Base-by-base conservation (phyloP, 2,888 invertebrate species). In the Drosophila borborema region DNA sequence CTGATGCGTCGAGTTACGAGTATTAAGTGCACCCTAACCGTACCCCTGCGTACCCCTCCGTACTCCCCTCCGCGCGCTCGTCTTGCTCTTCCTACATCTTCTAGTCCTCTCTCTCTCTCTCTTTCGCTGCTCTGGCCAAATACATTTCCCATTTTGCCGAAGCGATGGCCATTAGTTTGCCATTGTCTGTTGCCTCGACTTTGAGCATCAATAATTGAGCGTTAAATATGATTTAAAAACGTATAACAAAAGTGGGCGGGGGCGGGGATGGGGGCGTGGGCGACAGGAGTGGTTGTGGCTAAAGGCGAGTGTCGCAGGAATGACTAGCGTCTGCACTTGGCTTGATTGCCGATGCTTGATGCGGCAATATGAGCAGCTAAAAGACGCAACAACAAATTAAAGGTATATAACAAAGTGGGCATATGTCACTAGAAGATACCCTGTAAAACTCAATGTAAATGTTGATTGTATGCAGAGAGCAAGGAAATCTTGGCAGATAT, bases 161-260 rank as follows among this genome's bases (percentile, higher is more conserved):
- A 43, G 34, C 14, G 45, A 66, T 61, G 62, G 54, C 85, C 85
- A 89, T 85, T 85, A 85, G 85, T 89, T 85, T 89, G 88, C 65
- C 90, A 85, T 85, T 85, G 90, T 85, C 89, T 87, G 86, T 45
- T 46, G 46, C 23, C 46, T 46, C 68, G 75, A 70, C 89, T 83
- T 90, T 90, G 81, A 86, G 80, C 81, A 77, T 81, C 89, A 86
- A 90, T 86, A 86, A 86, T 86, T 86, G 86, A 86, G 90, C 90
- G 81, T 86, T 83, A 86, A 86, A 86, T 86, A 90, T 86, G 90
- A 90, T 89, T 90, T 88, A 64, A 74, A 73, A 81, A 63, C 56
- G 56, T 62, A 73, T 66, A 72, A 61, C 67, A 51, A 63, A 72
- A 65, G 59, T 43, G 38, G 41, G 20, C 9, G 23, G 18, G 28